Conservation (phyloP, 1,140 invertebrate species). For the Chrysomallon squamiferum region DNA sequence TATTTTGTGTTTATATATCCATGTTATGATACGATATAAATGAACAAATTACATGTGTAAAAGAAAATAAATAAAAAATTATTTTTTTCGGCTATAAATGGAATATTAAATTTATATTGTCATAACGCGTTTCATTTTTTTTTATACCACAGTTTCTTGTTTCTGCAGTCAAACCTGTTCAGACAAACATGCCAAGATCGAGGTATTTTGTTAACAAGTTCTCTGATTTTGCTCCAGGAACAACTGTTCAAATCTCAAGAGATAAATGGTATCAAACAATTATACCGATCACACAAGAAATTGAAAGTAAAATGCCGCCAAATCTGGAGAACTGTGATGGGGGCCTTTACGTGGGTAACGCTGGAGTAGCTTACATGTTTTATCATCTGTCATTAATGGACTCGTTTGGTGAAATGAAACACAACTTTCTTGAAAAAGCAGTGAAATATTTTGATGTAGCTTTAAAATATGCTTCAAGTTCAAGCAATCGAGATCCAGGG, state of each 20-base stretch:
- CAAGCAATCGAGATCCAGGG: slow-evolving; percentile 30
- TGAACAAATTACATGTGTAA: no score
- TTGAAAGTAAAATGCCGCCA: slow-evolving; percentile 37
- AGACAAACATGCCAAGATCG: slow-evolving; percentile 21
- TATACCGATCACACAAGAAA: slow-evolving; percentile 28
- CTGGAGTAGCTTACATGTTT: slow-evolving; percentile 66
- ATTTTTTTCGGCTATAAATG: no score
- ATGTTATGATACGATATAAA: no score
- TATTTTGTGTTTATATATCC: no score
- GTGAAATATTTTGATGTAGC: slow-evolving; percentile 50
- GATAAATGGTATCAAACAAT: slow-evolving; percentile 39
- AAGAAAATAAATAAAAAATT: no score
- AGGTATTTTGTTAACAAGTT: slow-evolving; percentile 59
- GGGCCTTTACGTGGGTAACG: slow-evolving; percentile 65
- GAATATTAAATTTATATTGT: neutral
- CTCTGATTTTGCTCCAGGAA: slow-evolving; percentile 40
- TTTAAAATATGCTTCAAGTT: slow-evolving; percentile 35
- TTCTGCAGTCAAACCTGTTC: neutral
- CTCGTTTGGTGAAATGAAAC: slow-evolving; percentile 42
- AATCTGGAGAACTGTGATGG: slow-evolving; percentile 59
- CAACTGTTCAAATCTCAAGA: slow-evolving; percentile 30
- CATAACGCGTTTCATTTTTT: neutral
- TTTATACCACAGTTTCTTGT: neutral
- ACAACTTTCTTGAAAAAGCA: slow-evolving; percentile 51
- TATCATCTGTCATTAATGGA: slow-evolving; percentile 58